These are phyloP conservation scores for Caenorhabditis sp. DNA, from an alignment of 2,888 invertebrate genomes.

Conservation along the genomic window DNA sequence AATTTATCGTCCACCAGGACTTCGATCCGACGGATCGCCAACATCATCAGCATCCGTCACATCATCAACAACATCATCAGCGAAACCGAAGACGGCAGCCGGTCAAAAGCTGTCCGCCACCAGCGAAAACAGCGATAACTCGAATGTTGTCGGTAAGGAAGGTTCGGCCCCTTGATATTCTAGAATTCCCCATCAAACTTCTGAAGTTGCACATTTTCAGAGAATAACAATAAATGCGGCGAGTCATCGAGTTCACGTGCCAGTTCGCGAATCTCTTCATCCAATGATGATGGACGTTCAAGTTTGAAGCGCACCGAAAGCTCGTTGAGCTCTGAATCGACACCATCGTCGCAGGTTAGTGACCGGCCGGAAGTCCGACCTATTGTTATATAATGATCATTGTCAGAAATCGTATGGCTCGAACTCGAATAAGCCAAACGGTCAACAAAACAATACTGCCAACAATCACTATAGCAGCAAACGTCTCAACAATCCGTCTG, in stretches of 20 bases:
- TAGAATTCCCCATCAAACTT: no score
- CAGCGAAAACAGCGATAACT: slow-evolving; percentile 35
- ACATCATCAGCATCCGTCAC: slow-evolving; percentile 22
- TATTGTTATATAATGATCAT: not conserved
- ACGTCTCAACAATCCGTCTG: slow-evolving; percentile 12
- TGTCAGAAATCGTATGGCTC: slow-evolving; percentile 43
- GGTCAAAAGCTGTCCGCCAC: slow-evolving; percentile 57
- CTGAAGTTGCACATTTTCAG: slow-evolving; percentile 11
- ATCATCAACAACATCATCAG: slow-evolving; percentile 26
- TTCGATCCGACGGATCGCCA: slow-evolving; percentile 36
- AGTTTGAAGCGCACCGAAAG: slow-evolving; percentile 50
- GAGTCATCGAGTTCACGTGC: slow-evolving; percentile 48
- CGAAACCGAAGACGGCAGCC: slow-evolving; percentile 57
- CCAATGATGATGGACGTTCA: slow-evolving; percentile 24
- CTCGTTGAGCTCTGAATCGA: slow-evolving; percentile 49
- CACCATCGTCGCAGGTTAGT: slow-evolving; percentile 44
- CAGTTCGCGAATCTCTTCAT: slow-evolving; percentile 42
- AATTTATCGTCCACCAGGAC: slow-evolving; percentile 63
- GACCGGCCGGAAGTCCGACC: no score
- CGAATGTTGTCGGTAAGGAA: not conserved
- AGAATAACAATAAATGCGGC: slow-evolving; percentile 49
- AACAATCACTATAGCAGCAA: slow-evolving; percentile 33
- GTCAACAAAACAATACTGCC: slow-evolving; percentile 31
- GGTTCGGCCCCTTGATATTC: not conserved
- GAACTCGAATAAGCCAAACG: slow-evolving; percentile 43